Evolutionary conservation across 2,113 vertebrate genomes (phyloP).

Genomic region (Lynx canadensis): DNA sequence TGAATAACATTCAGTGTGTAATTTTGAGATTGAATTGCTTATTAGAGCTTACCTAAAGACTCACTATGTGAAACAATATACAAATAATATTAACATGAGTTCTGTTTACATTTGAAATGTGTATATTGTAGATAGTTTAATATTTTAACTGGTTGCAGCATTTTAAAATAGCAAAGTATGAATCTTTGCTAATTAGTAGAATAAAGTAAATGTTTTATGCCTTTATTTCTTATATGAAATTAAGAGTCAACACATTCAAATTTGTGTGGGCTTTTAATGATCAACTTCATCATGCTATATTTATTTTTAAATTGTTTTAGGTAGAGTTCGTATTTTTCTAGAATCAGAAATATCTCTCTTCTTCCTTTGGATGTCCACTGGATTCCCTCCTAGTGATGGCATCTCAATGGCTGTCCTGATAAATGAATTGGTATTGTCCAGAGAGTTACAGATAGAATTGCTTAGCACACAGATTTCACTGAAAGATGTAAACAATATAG

Average conservation of each 20-base stretch:
- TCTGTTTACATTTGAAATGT: not conserved
- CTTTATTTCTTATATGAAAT: not conserved
- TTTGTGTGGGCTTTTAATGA: not conserved
- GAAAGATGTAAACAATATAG: not conserved
- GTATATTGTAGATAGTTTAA: not conserved
- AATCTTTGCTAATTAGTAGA: not conserved
- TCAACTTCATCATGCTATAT: not conserved
- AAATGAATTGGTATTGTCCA: not conserved
- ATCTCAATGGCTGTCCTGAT: not conserved
- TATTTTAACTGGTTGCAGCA: not conserved
- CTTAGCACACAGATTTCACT: not conserved
- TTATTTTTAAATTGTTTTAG: constrained; percentile 1
- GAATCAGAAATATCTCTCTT: not conserved
- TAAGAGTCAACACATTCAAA: not conserved
- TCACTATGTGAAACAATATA: not conserved
- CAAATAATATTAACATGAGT: not conserved
- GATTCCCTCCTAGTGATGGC: not conserved
- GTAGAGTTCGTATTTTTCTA: not conserved
- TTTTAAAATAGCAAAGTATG: not conserved
- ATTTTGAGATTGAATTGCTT: not conserved
- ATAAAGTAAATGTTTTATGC: not conserved
- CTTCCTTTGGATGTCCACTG: not conserved
- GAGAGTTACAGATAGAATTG: not conserved
- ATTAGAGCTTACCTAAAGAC: not conserved
- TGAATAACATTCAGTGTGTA: not conserved